A percentile compares a stretch with the other conserved stretches of the same genome.
Conservation (phyloP, 2,113 vertebrate species). For the Thunnus maccoyii region DNA sequence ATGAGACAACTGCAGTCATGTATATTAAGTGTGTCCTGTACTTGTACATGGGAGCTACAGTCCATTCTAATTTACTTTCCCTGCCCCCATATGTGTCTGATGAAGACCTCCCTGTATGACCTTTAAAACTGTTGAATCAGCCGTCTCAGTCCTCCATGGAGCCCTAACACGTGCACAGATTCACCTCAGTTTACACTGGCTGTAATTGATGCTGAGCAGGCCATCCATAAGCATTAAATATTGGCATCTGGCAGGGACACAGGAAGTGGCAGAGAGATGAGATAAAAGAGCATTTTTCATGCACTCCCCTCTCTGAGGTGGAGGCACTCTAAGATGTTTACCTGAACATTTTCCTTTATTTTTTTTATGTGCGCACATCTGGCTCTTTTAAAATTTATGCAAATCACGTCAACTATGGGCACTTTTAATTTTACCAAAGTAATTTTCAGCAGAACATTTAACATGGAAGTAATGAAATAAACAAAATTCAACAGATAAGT, state of each 20-base stretch:
- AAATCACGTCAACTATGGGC: neutral
- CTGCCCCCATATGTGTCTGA: slow-evolving; percentile 3
- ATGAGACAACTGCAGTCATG: neutral
- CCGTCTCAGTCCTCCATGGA: neutral
- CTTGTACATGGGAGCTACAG: neutral
- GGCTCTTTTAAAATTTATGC: slow-evolving; percentile 28
- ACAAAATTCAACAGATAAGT: neutral
- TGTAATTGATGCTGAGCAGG: slow-evolving; percentile 47
- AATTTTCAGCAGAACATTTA: neutral
- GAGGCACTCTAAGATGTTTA: slow-evolving; percentile 37
- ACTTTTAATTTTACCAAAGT: neutral
- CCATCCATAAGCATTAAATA: slow-evolving; percentile 47
- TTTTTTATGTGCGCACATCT: slow-evolving; percentile 39
- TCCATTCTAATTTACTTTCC: neutral
- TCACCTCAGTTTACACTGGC: slow-evolving; percentile 46
- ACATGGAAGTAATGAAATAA: neutral
- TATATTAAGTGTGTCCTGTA: neutral
- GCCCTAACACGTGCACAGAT: slow-evolving; percentile 29
- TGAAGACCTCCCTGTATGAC: slow-evolving; percentile 31
- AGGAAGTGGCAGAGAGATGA: slow-evolving; percentile 26
- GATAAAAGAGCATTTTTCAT: slow-evolving; percentile 65
- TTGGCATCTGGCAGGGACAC: slow-evolving; percentile 46
- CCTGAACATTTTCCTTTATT: neutral
- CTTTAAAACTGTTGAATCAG: slow-evolving; percentile 61
- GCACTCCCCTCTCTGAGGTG: slow-evolving; percentile 24